Evolutionary conservation across 1,140 invertebrate genomes (phyloP).

Genomic region (Drosophila takahashii): DNA sequence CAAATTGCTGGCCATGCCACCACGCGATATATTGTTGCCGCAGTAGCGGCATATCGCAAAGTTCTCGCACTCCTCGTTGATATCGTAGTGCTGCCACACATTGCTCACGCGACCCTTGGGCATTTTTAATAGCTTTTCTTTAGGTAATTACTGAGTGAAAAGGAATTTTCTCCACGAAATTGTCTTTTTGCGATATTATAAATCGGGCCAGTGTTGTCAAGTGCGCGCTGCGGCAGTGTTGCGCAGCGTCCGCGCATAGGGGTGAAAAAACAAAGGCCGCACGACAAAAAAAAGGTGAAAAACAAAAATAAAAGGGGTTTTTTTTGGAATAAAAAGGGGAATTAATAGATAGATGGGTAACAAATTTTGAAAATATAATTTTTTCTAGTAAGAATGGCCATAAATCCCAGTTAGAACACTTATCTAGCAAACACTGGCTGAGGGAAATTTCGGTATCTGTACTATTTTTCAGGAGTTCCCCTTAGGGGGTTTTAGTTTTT

Average conservation of each 20-base stretch:
- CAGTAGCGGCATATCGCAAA: slow-evolving; percentile 74
- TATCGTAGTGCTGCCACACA: slow-evolving; percentile 75
- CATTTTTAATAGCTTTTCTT: slow-evolving; percentile 26
- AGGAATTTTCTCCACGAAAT: slow-evolving; percentile 43
- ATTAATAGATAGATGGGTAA: neutral
- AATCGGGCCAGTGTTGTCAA: slow-evolving; percentile 23
- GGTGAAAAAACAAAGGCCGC: slow-evolving; percentile 32
- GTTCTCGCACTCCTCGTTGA: slow-evolving; percentile 73
- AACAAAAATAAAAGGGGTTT: slow-evolving; percentile 14
- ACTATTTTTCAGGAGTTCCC: neutral
- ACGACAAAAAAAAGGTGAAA: slow-evolving; percentile 18
- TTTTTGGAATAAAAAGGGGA: neutral
- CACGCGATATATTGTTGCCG: slow-evolving; percentile 77
- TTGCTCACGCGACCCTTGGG: slow-evolving; percentile 70
- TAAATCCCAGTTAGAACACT: neutral
- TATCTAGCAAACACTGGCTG: neutral
- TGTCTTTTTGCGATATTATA: slow-evolving; percentile 59
- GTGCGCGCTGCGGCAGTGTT: slow-evolving; percentile 34
- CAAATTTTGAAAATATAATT: neutral
- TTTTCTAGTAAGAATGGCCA: neutral
- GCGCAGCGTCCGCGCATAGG: slow-evolving; percentile 11
- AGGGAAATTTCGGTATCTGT: neutral
- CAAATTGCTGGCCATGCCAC: slow-evolving; percentile 72
- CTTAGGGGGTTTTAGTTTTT: neutral
- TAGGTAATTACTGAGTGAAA: neutral